phyloP scores from a whole-genome alignment of 2,888 invertebrate species.

The Pheosia gnoma region DNA sequence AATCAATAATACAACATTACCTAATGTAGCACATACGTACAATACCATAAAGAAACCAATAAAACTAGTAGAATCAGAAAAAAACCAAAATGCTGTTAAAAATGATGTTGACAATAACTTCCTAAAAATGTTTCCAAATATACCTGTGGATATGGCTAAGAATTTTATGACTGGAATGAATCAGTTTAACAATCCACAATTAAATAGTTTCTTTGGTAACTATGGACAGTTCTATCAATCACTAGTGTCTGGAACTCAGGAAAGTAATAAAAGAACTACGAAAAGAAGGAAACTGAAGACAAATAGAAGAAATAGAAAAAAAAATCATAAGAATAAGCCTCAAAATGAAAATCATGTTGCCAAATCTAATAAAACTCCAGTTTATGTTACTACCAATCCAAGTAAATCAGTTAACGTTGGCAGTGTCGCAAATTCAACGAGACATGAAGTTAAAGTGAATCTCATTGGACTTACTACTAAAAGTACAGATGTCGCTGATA shows the following conservation, averaged over 20 bases:
- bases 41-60: slow-evolving; percentile 13
- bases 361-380: background rate
- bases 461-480: background rate
- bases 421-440: background rate
- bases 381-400: background rate
- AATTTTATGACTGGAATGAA: slow-evolving; percentile 19
- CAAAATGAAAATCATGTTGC: slow-evolving; percentile 2
- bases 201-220: slow-evolving; percentile 26
- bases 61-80: slow-evolving; percentile 16
- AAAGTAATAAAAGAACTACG: slow-evolving; percentile 8
- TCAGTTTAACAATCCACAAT: slow-evolving; percentile 24
- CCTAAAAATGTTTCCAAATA: slow-evolving; percentile 19
- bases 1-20: background rate
- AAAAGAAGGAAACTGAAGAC: slow-evolving; percentile 14
- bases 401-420: background rate
- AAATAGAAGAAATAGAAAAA: slow-evolving; percentile 12
- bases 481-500: background rate
- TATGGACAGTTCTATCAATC: slow-evolving; percentile 28
- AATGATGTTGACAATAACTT: slow-evolving; percentile 21
- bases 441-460: background rate
- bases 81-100: slow-evolving; percentile 26
- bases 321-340: slow-evolving; percentile 14
- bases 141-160: slow-evolving; percentile 26
- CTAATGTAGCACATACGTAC: background rate
- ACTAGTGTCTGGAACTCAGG: slow-evolving; percentile 12